Conservation (phyloP, 2,113 vertebrate genomes). For the Callopanchax toddi region DNA sequence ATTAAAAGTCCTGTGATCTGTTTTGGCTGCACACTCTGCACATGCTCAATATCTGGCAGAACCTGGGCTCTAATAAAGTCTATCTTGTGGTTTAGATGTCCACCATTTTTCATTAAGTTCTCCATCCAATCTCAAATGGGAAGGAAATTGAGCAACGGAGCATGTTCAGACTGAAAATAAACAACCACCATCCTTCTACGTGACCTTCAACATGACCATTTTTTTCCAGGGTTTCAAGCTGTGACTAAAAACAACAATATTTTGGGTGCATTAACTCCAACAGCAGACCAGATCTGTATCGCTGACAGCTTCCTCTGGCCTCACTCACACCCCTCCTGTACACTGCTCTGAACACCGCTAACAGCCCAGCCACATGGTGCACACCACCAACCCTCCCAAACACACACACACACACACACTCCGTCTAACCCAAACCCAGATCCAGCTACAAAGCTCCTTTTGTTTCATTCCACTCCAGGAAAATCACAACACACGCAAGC, state of each 20-base stretch:
- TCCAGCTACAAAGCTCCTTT: slow-evolving; percentile 75
- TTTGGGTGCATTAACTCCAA: slow-evolving; percentile 50
- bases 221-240: slow-evolving; percentile 14
- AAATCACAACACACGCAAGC: slow-evolving; percentile 68
- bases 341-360: slow-evolving; percentile 56
- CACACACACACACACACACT: slow-evolving; percentile 35
- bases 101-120: slow-evolving; percentile 51
- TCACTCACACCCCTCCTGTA: slow-evolving; percentile 39
- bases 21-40: too few species aligned
- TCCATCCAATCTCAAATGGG: slow-evolving; percentile 55
- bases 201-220: background rate
- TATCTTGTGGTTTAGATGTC: slow-evolving; percentile 39
- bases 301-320: slow-evolving; percentile 57
- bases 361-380: slow-evolving; percentile 63
- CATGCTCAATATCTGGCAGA: too few species aligned
- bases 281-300: slow-evolving; percentile 64
- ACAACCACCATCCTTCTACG: too few species aligned
- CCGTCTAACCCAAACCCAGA: slow-evolving; percentile 53
- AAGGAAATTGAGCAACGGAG: slow-evolving; percentile 35
- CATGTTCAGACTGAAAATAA: background rate
- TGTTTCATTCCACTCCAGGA: slow-evolving; percentile 73
- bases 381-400: slow-evolving; percentile 26
- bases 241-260: slow-evolving; percentile 56
- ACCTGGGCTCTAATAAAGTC: background rate
- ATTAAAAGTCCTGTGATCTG: too few species aligned